phyloP scores from a whole-genome alignment of 2,113 vertebrate species.

The Rana temporaria region DNA sequence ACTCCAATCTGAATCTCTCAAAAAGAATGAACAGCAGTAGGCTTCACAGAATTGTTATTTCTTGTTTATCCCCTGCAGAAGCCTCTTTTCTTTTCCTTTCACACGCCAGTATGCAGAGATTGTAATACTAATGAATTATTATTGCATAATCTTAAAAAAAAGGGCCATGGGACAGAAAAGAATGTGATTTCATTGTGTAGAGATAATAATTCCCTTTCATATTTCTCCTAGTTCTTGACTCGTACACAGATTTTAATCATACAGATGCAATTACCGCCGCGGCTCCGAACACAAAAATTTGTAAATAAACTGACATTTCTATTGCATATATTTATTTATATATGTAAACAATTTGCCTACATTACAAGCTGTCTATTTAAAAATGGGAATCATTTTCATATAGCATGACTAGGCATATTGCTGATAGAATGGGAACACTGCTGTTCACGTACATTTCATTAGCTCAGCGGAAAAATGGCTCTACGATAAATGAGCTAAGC shows the following conservation, averaged over 20 bases:
- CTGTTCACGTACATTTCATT: not conserved
- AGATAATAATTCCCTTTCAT: conserved; percentile 47
- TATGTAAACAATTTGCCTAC: conserved; percentile 30
- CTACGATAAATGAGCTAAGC: not conserved
- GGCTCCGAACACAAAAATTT: conserved; percentile 32
- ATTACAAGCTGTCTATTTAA: conserved; percentile 20
- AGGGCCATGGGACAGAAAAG: conserved; percentile 21
- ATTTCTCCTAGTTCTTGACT: conserved; percentile 35
- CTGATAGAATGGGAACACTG: not conserved
- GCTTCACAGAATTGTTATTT: not conserved
- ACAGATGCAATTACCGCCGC: conserved; percentile 23
- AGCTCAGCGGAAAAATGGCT: not conserved
- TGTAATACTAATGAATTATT: conserved; percentile 43
- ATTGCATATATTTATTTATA: conserved; percentile 42
- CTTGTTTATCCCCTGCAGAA: not conserved
- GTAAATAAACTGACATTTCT: conserved; percentile 39
- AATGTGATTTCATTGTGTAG: conserved; percentile 37
- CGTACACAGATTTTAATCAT: conserved; percentile 28
- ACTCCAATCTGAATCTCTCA: too few species aligned
- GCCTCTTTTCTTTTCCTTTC: conserved; percentile 8
- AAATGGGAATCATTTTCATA: conserved; percentile 11
- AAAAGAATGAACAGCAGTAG: not conserved
- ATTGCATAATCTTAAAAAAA: conserved; percentile 49
- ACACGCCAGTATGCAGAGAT: conserved; percentile 40
- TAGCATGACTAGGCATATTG: not conserved